Base-by-base conservation (phyloP, 37 sponge, comb jelly and placozoan species). In the Chondrilla cf. caribensis region DNA sequence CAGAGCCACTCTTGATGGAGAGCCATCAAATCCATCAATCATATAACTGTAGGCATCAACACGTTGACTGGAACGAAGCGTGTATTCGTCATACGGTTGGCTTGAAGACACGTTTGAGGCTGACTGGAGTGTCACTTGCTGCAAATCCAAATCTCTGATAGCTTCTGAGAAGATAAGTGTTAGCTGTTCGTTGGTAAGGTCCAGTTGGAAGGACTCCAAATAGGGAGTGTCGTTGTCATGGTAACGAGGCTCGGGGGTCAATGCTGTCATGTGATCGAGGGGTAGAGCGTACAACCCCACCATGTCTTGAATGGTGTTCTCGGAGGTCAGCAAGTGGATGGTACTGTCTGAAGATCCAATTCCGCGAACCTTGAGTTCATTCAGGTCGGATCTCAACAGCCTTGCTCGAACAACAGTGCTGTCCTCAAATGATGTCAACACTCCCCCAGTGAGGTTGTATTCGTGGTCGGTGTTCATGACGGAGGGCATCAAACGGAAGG, bases 101-200 rank as follows among this genome's bases (percentile, higher is more conserved):
- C 40, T 24, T 0, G 25, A 29, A 11, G 86, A 76, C 33, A 66
- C 66, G 80, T 90, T 90, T 19, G 67, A 42, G 18, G 60, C 40
- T 17, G 88, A 88, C 67, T 90, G 91, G 2, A 96, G 87, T 9
- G 89, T 93, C 9, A 96, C 67, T 24, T 88, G 82, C 9, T 84
- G 90, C 17, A 86, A 60, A 79, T 96, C 87, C 4, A 96, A 76
- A 1, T 79, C 79, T 29, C 76, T 67, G 40, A 92, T 83, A 4
- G 97, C 85, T 55, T 96, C 97, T 29, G 91, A 88, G 68, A 93
- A 93, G 72, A 67, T 77, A 22, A 96, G 58, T 0, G 62, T 88
- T 0, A 96, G 68, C 2, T 81, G 38, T 43, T 91, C 94, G 19
- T 40, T 68, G 2, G 81, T 90, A 44, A 96, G 57, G 58, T 96